Evolutionary conservation across 2,888 invertebrate genomes (phyloP).

Genomic region (Tenthredo notha): DNA sequence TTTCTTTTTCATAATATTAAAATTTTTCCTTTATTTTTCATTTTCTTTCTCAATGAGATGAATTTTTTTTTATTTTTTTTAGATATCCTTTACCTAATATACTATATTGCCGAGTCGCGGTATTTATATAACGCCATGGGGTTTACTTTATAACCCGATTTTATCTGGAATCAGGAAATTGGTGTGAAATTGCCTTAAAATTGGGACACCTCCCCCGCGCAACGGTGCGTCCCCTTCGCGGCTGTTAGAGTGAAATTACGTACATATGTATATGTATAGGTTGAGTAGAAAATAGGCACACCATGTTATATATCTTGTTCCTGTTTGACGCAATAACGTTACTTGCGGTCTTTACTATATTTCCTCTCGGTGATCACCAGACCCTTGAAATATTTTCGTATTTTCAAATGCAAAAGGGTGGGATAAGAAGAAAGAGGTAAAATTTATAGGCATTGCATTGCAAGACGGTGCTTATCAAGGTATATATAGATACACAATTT

Average conservation of each 20-base stretch:
- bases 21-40: no score
- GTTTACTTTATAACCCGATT: neutral
- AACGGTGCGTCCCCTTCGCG: constrained; percentile 40
- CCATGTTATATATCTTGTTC: neutral
- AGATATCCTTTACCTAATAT: neutral
- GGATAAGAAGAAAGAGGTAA: neutral
- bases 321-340: neutral
- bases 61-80: neutral
- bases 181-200: constrained; percentile 75
- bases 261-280: neutral
- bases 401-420: neutral
- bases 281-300: neutral
- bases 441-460: neutral
- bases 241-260: neutral
- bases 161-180: constrained; percentile 71
- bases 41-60: neutral
- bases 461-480: neutral
- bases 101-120: neutral
- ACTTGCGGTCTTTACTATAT: constrained; percentile 1
- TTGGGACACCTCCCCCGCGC: constrained; percentile 61
- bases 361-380: constrained; percentile 5
- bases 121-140: neutral
- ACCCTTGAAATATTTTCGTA: neutral
- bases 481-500: neutral
- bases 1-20: neutral